Base-by-base conservation (phyloP, 2,797 vertebrate genomes). In the Lophius americanus region DNA sequence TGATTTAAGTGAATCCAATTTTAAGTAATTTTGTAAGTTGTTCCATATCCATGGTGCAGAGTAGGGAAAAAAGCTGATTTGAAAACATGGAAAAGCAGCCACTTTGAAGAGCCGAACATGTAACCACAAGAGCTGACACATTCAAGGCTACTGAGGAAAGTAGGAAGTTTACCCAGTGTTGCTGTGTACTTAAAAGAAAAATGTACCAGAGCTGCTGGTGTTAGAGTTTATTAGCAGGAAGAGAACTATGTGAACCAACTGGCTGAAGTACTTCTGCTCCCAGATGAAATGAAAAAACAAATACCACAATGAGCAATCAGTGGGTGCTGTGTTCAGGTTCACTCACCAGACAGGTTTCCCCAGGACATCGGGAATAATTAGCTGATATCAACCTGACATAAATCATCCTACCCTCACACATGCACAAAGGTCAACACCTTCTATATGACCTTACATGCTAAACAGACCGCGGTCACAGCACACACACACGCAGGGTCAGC, bases 321-420 rank as follows among this genome's bases (percentile, higher is more conserved):
- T 56, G 61, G 59, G 55, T 39, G 60, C 73, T 75, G 58, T 64
- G 81, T 65, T 83, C 64, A 57, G 73, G 78, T 78, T 82, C 76
- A 60, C 60, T 73, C 71, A 39, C 69, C 79, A 85, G 86, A 82
- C 85, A 75, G 67, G 44, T 73, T 85, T 68, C 85, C 87, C 87
- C 82, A 77, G 90, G 89, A 87, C 73, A 79, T 84, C 82, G 44
- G 70, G 65, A 86, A 88, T 90, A 91, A 89, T 91, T 90, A 89
- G 83, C 73, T 7, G 48, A 68, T 82, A 78, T 83, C 79, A 87
- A 81, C 62, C 68, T 46, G 70, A 84, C 85, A 90, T 91, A 87
- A 88, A 89, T 90, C 90, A 90, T 73, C 68, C 62, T 39, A 2
- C 75, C 66, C 73, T 60, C 58, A 35, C 76, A 57, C 64, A 52